These are phyloP conservation scores for Microcebus tavaratra DNA, from an alignment of 2,113 vertebrate species.

Conservation along the genomic window DNA sequence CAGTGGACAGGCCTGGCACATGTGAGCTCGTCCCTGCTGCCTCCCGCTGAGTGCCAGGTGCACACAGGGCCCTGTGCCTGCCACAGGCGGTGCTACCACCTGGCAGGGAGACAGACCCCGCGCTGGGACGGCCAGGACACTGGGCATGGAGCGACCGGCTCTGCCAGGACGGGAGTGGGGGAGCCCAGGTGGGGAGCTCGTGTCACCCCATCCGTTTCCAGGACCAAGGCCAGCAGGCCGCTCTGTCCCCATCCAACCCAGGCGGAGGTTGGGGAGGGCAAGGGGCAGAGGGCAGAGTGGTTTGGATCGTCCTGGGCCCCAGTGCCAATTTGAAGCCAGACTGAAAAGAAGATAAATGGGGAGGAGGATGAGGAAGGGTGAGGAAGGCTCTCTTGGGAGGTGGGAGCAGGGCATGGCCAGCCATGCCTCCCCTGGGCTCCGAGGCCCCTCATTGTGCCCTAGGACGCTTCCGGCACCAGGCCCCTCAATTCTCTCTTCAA, in stretches of 20 bases:
- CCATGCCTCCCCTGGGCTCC: neutral
- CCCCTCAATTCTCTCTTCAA: neutral
- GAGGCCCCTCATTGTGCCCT: neutral
- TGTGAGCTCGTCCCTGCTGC: neutral
- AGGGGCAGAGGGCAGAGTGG: neutral
- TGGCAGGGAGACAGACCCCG: neutral
- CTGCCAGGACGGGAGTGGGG: neutral
- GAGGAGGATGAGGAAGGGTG: rapidly evolving
- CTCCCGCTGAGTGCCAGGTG: neutral
- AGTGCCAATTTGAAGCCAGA: neutral
- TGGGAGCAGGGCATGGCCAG: neutral
- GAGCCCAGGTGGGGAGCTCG: too few relatives aligned
- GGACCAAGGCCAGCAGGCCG: neutral
- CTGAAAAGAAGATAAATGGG: neutral
- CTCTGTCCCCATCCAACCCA: neutral
- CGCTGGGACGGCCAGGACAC: neutral
- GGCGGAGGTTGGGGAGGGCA: neutral
- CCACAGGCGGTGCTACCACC: rapidly evolving
- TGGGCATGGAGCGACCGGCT: neutral
- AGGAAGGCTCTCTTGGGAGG: neutral
- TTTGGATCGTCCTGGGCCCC: neutral
- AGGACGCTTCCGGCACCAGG: neutral
- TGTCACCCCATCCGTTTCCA: neutral
- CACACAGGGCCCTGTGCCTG: rapidly evolving
- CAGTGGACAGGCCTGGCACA: neutral